Evolutionary conservation across 1,140 invertebrate genomes (phyloP).

Genomic region (Apis mellifera): Amel_HAv3.1 CM009932.2:6574501-6575000

Average conservation of each 20-base stretch:
- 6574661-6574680: background rate
- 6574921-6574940: background rate
- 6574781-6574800: background rate
- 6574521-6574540: constrained; percentile 30
- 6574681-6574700: background rate
- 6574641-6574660: background rate
- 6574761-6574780: background rate
- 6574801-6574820: constrained; percentile 3
- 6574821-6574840: constrained; percentile 20
- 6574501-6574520: background rate
- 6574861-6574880: constrained; percentile 47
- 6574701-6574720: background rate
- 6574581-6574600: no score
- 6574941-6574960: background rate
- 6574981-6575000: background rate
- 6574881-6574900: background rate
- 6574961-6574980: background rate
- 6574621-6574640: background rate
- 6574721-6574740: background rate
- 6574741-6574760: constrained; percentile 16
- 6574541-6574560: background rate
- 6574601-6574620: background rate
- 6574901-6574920: background rate
- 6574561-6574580: background rate
- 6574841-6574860: constrained; percentile 52